Base-by-base conservation (phyloP, 2,113 vertebrate genomes). In the Aspidoscelis tigris region DNA sequence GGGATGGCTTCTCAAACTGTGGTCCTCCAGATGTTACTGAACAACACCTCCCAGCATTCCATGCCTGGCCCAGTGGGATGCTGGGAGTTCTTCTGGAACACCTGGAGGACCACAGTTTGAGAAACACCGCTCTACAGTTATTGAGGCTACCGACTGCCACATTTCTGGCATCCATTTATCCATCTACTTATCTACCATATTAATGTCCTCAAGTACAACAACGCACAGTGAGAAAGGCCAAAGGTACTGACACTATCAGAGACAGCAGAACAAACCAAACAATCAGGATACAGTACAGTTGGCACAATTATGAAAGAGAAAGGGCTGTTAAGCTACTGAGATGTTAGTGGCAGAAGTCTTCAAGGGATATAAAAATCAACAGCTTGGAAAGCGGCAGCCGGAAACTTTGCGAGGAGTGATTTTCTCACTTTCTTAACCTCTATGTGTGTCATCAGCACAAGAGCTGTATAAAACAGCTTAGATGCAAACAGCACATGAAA, bases 311-410 rank as follows among this genome's bases (percentile, higher is more conserved):
- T 68, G 78, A 85, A 82, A n/a, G 22, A 39, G 75, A 68, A 50
- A 5, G 33, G 4, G 11, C 65, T 33, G 47, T 81, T 79, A 80
- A 89, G 78, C 73, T 24, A 55, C 4, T 53, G 50, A 85, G 74
- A 4, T 43, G 79, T 84, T 83, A 82, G 80, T 26, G 84, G 22
- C 24, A 80, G 64, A 83, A 44, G 70, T 16, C 87, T 2, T 39
- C 76, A 78, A 65, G 3, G 33, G 58, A 78, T 24, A 43, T 78
- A 65, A 78, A 78, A 78, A 78, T 78, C 26, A 65, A 65, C 58
- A 78, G 39, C 43, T 44, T 78, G 58, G 76, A 78, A 78, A 78
- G 76, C 43, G 21, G 58, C 76, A 78, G 39, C 2, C 11, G 3
- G 58, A 39, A 20, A 78, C 58, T 44, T 65, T 24, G 39, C 39